Conservation (phyloP, 2,113 vertebrate genomes). For the Octodon degus region DNA sequence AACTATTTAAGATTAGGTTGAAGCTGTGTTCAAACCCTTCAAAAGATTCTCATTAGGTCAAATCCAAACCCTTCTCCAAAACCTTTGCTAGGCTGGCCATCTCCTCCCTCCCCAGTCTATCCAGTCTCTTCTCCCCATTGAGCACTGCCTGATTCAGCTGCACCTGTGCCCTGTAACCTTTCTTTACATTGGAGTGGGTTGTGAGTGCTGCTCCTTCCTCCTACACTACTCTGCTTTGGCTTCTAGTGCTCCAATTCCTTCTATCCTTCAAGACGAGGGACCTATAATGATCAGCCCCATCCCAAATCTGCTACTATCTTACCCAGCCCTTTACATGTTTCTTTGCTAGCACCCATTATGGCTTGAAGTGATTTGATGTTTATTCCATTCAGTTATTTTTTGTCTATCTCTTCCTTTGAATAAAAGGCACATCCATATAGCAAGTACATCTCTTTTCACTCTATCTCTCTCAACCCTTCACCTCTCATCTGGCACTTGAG, state of each 20-base stretch:
- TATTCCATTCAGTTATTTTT: neutral
- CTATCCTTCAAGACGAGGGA: neutral
- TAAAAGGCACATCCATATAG: neutral
- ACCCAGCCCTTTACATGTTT: neutral
- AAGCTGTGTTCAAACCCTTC: neutral
- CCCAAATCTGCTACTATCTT: neutral
- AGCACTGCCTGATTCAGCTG: neutral
- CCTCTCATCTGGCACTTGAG: neutral
- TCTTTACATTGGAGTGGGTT: neutral
- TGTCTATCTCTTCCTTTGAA: neutral
- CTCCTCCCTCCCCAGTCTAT: neutral
- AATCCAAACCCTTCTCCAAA: neutral
- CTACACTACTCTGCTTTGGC: neutral
- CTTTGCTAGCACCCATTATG: neutral
- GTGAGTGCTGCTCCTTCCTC: neutral
- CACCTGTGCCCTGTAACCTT: neutral
- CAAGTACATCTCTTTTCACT: neutral
- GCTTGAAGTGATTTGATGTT: neutral
- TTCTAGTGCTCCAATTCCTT: neutral
- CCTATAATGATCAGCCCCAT: neutral
- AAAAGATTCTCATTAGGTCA: neutral
- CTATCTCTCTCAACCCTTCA: neutral
- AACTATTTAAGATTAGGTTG: neutral
- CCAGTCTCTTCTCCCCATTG: neutral
- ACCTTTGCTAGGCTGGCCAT: neutral